Conservation (phyloP, 2,797 vertebrate genomes). For the Telmatherina bonti region DNA sequence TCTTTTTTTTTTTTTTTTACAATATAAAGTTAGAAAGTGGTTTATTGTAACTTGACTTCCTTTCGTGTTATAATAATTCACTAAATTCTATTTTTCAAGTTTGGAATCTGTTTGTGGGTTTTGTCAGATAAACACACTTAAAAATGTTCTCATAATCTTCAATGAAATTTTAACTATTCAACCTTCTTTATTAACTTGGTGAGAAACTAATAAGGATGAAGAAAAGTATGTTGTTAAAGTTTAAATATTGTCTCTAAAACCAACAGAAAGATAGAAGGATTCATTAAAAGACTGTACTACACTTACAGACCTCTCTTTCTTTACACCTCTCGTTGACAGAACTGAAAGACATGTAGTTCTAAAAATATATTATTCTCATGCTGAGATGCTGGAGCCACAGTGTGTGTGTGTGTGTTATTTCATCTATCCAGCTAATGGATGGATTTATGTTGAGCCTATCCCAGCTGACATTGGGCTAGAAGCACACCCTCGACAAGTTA, state of each 20-base stretch:
- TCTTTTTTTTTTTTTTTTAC: no score
- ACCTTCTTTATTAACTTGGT: background rate
- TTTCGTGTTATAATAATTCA: background rate
- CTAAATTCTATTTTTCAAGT: background rate
- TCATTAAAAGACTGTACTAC: background rate
- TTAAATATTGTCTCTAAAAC: background rate
- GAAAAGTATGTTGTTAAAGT: background rate
- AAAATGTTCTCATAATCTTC: background rate
- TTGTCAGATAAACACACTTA: background rate
- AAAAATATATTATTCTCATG: background rate
- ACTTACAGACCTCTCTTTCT: background rate
- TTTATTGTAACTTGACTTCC: background rate
- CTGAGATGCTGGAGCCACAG: background rate
- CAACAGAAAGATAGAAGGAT: background rate
- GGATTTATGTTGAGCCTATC: background rate
- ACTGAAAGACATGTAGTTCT: background rate
- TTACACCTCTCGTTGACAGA: background rate
- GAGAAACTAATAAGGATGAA: background rate
- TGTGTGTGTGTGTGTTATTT: background rate
- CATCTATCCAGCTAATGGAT: background rate
- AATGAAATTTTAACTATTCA: background rate
- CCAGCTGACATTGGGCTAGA: slow-evolving; percentile 3
- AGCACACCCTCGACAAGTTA: background rate
- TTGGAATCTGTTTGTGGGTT: background rate
- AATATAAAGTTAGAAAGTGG: background rate